Evolutionary conservation across 2,888 invertebrate species (phyloP).

Genomic region (Galerucella calmariensis): DNA sequence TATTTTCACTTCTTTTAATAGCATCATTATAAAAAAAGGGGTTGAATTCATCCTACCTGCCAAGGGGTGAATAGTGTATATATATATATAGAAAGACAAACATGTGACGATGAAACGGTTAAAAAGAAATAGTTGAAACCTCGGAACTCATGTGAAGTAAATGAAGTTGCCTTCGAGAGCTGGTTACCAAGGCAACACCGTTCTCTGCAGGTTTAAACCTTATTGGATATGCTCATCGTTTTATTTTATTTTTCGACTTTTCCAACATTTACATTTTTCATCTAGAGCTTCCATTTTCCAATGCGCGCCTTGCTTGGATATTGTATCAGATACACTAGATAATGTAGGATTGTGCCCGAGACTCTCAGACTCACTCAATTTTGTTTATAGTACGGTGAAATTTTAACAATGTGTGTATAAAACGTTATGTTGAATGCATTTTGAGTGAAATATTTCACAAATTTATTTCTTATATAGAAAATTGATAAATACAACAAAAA

Average conservation of each 20-base stretch:
- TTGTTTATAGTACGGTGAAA: background rate
- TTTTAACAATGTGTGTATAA: background rate
- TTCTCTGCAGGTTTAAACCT: conserved; percentile 65
- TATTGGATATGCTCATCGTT: conserved; percentile 65
- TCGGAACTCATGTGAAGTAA: conserved; percentile 59
- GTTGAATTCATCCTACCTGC: conserved; percentile 35
- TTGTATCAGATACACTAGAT: conserved; percentile 52
- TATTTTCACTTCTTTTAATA: conserved; percentile 40
- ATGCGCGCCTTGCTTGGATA: conserved; percentile 56
- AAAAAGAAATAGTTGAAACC: conserved; percentile 31
- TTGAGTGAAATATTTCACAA: too few species aligned
- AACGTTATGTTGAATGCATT: too few species aligned
- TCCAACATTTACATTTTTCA: conserved; percentile 62
- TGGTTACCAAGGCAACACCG: conserved; percentile 61
- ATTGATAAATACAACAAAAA: too few species aligned
- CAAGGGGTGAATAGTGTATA: conserved; percentile 32
- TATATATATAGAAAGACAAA: conserved; percentile 18
- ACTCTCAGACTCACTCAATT: background rate
- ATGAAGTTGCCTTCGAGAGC: conserved; percentile 57
- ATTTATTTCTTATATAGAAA: too few species aligned
- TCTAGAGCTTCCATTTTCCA: conserved; percentile 62
- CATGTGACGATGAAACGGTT: conserved; percentile 34
- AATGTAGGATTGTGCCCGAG: conserved; percentile 26
- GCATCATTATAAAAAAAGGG: conserved; percentile 39
- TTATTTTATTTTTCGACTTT: conserved; percentile 64